Base-by-base conservation (phyloP, 2,113 vertebrate genomes). In the Nothobranchius kuhntae region DNA sequence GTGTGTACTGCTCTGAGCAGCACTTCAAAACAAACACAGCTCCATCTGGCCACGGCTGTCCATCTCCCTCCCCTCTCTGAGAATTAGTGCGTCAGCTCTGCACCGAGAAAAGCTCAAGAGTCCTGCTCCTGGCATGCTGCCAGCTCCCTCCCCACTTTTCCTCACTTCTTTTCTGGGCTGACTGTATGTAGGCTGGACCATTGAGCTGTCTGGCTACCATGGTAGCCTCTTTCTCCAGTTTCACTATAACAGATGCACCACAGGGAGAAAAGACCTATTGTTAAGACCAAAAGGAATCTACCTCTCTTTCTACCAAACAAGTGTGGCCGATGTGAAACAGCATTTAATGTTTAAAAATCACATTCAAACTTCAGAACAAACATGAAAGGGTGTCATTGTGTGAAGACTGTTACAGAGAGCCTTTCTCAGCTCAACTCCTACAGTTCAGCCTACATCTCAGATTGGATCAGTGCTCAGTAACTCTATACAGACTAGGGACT, bases 21-120 rank as follows among this genome's bases (percentile, higher is more conserved):
- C 80, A 84, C 80, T 85, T 87, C 69, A 88, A 82, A 86, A 86
- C 82, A 89, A 86, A 89, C 84, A 86, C 47, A 70, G 78, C 78
- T 87, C 89, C 87, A 85, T 89, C 86, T 84, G 79, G 78, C 60
- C 78, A 62, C 78, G 81, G 73, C 83, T 84, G 73, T 62, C 82
- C 38, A 58, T 65, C 67, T 54, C 52, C 80, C 73, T 69, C 80
- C 65, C 26, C 75, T 48, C 78, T 30, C 62, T 60, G 72, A 65
- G 78, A 54, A 83, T 56, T 75, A 87, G 86, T 90, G 92, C 87
- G 89, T 90, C 91, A 91, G 89, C 84, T 82, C 84, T 89, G 90
- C 89, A 78, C 88, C 59, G 76, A 57, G 76, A 74, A 76, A 73
- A 65, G 79, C 86, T 77, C 82, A 80, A 68, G 74, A 87, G 81